A percentile compares a stretch with the other conserved stretches of the same genome.
These are phyloP conservation scores for Poeciliopsis presidionis DNA, from an alignment of 2,797 vertebrate genomes.

Conservation along the genomic window DNA sequence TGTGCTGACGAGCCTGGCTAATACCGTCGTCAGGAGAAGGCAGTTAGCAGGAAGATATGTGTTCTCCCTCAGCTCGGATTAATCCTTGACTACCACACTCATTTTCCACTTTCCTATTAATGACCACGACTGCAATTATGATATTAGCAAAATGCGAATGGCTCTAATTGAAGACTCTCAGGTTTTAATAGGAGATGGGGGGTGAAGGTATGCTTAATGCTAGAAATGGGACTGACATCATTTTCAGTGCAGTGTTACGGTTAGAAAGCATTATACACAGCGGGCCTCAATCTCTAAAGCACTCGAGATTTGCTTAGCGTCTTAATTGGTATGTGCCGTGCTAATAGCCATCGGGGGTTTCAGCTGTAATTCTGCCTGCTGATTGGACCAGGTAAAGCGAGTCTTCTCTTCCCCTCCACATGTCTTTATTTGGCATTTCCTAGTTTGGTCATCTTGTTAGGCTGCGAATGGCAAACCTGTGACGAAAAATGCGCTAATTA, in stretches of 20 bases:
- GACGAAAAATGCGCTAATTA: constrained; percentile 73
- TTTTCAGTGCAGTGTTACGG: constrained; percentile 76
- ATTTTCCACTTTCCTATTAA: constrained; percentile 83
- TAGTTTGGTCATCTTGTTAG: constrained; percentile 83
- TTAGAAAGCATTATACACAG: constrained; percentile 80
- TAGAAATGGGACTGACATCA: constrained; percentile 75
- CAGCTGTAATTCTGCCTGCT: constrained; percentile 73
- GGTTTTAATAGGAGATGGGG: constrained; percentile 75
- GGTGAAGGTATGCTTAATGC: constrained; percentile 74
- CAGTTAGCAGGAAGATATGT: constrained; percentile 56
- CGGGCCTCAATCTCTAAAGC: constrained; percentile 82
- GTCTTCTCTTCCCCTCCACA: constrained; percentile 20
- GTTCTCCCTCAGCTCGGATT: constrained; percentile 70
- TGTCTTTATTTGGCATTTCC: constrained; percentile 44
- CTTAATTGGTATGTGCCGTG: constrained; percentile 82
- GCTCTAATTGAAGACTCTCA: constrained; percentile 84
- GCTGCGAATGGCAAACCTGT: constrained; percentile 63
- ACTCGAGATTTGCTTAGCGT: constrained; percentile 83
- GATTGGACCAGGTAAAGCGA: constrained; percentile 79
- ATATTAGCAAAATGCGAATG: constrained; percentile 86
- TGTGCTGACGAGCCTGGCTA: constrained; percentile 54
- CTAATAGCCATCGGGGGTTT: constrained; percentile 80
- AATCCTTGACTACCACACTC: constrained; percentile 72
- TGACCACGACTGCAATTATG: constrained; percentile 84
- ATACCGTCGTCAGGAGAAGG: constrained; percentile 51